phyloP scores from a whole-genome alignment of 2,113 vertebrate species.

The Aptenodytes forsteri region DNA sequence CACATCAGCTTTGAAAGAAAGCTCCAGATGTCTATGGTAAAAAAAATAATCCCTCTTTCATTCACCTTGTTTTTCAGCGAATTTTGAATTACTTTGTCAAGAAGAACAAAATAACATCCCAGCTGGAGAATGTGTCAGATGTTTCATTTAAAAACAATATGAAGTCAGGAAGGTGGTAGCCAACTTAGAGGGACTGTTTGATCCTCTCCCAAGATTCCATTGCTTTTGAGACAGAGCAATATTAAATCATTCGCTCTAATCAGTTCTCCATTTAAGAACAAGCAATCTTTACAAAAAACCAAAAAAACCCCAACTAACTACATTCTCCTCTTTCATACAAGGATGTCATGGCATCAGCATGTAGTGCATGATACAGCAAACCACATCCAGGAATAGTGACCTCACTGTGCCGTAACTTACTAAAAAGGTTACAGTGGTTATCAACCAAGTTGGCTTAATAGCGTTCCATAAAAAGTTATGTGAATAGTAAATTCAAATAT shows the following conservation, averaged over 20 bases:
- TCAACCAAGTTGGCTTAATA: constrained; percentile 45
- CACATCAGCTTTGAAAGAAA: constrained; percentile 58
- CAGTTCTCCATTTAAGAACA: constrained; percentile 2
- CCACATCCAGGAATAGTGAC: constrained; percentile 53
- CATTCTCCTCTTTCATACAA: background rate
- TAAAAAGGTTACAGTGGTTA: constrained; percentile 30
- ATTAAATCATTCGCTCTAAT: constrained; percentile 54
- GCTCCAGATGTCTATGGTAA: constrained; percentile 32
- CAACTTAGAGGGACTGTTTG: constrained; percentile 37
- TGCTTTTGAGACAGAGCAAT: constrained; percentile 34
- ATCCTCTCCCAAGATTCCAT: constrained; percentile 50
- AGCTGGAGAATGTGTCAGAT: constrained; percentile 30
- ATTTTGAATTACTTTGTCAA: constrained; percentile 51
- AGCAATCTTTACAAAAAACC: background rate
- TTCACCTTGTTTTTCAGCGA: constrained; percentile 31
- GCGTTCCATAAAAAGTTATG: constrained; percentile 61
- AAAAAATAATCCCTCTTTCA: background rate
- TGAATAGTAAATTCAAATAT: constrained; percentile 59
- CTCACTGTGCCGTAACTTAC: constrained; percentile 17
- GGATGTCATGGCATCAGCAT: background rate
- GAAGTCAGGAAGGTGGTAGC: constrained; percentile 32
- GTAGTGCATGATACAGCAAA: background rate
- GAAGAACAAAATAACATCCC: constrained; percentile 51
- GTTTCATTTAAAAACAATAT: constrained; percentile 63
- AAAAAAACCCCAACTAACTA: background rate